Percentiles rank a stretch among this genome's conserved stretches.
phyloP scores from a whole-genome alignment of 2,113 vertebrate genomes.

The Phoenicopterus ruber region DNA sequence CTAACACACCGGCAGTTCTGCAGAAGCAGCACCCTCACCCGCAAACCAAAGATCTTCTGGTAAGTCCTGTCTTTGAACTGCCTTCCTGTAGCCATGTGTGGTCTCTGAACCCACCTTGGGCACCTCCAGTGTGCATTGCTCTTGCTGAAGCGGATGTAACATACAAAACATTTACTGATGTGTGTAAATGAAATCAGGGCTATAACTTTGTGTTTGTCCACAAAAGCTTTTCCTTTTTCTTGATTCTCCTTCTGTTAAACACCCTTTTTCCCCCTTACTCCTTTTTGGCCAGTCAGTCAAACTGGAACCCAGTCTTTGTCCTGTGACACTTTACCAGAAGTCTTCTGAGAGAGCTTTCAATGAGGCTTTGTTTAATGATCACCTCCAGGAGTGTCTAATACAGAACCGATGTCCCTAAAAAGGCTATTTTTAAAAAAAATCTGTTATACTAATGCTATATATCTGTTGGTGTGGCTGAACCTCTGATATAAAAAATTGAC shows the following conservation, averaged over 20 bases:
- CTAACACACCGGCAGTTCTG: not conserved
- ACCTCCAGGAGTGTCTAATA: not conserved
- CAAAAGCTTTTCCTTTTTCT: not conserved
- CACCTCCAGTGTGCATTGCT: not conserved
- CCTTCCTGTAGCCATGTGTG: not conserved
- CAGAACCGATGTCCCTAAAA: not conserved
- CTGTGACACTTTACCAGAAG: not conserved
- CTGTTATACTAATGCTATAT: not conserved
- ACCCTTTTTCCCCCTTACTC: rapidly evolving
- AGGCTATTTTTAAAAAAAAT: not conserved
- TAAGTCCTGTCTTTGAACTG: not conserved
- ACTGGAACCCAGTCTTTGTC: not conserved
- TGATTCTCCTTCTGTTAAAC: not conserved
- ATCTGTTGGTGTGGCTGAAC: not conserved
- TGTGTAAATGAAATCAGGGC: not conserved
- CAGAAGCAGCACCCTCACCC: not conserved
- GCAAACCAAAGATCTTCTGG: not conserved
- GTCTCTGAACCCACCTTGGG: not conserved
- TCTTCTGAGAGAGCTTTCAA: not conserved
- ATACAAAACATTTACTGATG: not conserved
- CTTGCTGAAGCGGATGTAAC: not conserved
- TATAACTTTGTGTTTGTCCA: not conserved
- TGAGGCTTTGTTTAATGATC: not conserved
- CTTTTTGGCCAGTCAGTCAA: not conserved
- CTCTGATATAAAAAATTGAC: not conserved